phyloP scores from a whole-genome alignment of 2,888 invertebrate species.

The Aspidiotus destructor region DNA sequence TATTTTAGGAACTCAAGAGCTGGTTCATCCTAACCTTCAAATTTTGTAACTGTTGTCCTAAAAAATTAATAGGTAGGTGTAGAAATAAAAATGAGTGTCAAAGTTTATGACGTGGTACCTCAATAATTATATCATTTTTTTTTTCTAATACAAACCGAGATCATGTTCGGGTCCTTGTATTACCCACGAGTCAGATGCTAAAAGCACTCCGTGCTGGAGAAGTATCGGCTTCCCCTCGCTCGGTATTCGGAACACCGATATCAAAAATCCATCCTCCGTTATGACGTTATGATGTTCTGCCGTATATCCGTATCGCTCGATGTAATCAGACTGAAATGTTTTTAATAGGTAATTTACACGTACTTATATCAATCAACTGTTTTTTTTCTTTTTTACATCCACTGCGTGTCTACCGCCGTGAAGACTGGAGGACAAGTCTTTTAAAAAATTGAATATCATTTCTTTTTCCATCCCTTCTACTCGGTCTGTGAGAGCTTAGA shows the following conservation, averaged over 20 bases:
- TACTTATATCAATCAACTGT: background rate
- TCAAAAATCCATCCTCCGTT: constrained; percentile 54
- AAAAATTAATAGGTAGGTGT: no score
- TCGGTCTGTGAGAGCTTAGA: no score
- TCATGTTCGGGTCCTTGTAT: constrained; percentile 57
- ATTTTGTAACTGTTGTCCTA: no score
- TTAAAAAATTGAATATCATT: no score
- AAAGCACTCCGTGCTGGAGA: constrained; percentile 53
- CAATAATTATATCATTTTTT: constrained; percentile 1
- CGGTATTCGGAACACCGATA: constrained; percentile 54
- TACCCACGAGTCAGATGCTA: constrained; percentile 60
- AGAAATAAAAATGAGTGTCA: background rate
- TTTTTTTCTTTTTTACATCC: background rate
- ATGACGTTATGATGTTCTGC: constrained; percentile 46
- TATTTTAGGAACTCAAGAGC: no score
- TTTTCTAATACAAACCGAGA: constrained; percentile 45
- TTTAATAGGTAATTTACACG: background rate
- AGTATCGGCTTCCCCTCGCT: constrained; percentile 46
- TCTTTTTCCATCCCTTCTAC: no score
- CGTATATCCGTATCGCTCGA: constrained; percentile 47
- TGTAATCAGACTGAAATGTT: constrained; percentile 45
- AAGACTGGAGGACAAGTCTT: no score
- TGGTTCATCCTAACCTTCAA: no score
- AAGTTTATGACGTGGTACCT: background rate
- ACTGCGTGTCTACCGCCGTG: background rate